Evolutionary conservation across 2,888 invertebrate species (phyloP), one percentile per base, ranked within the genome.

Genomic region (Saturnia pavonia): DNA sequence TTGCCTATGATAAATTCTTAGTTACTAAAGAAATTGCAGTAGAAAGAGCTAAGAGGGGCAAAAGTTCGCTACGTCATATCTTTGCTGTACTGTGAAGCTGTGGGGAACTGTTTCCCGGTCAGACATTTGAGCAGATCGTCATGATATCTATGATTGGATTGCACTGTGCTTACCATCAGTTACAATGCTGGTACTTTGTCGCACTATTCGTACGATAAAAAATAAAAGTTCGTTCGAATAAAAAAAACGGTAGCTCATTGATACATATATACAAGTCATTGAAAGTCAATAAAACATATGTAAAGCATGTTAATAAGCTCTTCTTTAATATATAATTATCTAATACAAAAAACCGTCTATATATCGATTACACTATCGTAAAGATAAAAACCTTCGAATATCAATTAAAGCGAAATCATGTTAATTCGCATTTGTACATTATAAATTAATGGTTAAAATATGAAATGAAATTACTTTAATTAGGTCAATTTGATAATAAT

Each of bases 381-480:
- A 60, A 27, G 27, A 60, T 60, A 27, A 60, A 14, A 51, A 22
- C 22, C 9, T 54, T 11, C 11, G 9, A 54, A 54, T 22, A 22
- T 11, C 22, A 60, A 25, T 60, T 4, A 16, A 14, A 25, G 4
- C 14, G 27, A 27, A 27, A 27, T 60, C 27, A 60, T 60, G 57
- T 60, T 60, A 27, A 27, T 27, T 27, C 14, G 27, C 9, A 0
- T 54, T 22, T 60, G 27, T 60, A 60, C 1, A 60, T 40, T 40
- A 40, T 65, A 65, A 40, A 40, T 65, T 65, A 40, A 40, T 65
- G 40, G 65, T 40, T 65, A 65, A 65, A 34, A 40, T 40, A 40
- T 40, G 14, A 27, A 60, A 25, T 14, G 12, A 60, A 65, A n/a
- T 65, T 40, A 65, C 19, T 70, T 22, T 22, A 51, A 54, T 54